Percentiles rank a stretch among this genome's conserved stretches.
These are phyloP conservation scores for Apamea sordens DNA, from an alignment of 2,888 invertebrate genomes.

Conservation along the genomic window DNA sequence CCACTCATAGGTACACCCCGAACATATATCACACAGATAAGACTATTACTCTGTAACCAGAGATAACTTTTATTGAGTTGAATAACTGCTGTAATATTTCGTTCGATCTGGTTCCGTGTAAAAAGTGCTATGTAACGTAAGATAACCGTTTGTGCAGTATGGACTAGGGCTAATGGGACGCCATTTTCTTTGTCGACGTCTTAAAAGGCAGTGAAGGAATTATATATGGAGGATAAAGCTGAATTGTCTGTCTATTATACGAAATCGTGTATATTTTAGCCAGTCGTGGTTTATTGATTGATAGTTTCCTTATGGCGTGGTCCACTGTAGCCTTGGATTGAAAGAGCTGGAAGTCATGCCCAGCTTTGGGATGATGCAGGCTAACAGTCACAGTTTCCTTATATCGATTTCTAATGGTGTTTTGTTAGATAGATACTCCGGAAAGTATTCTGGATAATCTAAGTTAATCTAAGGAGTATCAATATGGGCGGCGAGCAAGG, in stretches of 20 bases:
- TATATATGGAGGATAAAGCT: slow-evolving; percentile 6
- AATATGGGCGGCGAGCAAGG: too few relatives aligned
- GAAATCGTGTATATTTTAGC: not conserved
- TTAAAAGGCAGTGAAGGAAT: slow-evolving; percentile 33
- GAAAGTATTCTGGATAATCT: not conserved
- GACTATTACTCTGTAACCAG: slow-evolving; percentile 56
- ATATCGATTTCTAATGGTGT: not conserved
- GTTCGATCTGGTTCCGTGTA: slow-evolving; percentile 48
- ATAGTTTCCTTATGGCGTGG: not conserved
- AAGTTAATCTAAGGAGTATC: too few relatives aligned
- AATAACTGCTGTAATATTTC: slow-evolving; percentile 61
- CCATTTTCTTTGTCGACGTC: slow-evolving; percentile 50
- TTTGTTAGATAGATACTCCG: not conserved
- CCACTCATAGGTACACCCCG: slow-evolving; percentile 51
- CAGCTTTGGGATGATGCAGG: too few relatives aligned
- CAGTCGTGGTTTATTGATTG: not conserved
- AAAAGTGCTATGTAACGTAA: slow-evolving; percentile 52
- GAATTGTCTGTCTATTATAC: slow-evolving; percentile 1
- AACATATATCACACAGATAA: slow-evolving; percentile 70
- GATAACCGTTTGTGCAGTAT: slow-evolving; percentile 54
- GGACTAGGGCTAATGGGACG: slow-evolving; percentile 33
- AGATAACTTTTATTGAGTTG: slow-evolving; percentile 68
- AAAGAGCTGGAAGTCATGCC: too few relatives aligned
- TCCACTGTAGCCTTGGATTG: too few relatives aligned
- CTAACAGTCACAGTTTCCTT: too few relatives aligned